phyloP scores from a whole-genome alignment of 2,797 vertebrate genomes.

The Zalophus californianus region DNA sequence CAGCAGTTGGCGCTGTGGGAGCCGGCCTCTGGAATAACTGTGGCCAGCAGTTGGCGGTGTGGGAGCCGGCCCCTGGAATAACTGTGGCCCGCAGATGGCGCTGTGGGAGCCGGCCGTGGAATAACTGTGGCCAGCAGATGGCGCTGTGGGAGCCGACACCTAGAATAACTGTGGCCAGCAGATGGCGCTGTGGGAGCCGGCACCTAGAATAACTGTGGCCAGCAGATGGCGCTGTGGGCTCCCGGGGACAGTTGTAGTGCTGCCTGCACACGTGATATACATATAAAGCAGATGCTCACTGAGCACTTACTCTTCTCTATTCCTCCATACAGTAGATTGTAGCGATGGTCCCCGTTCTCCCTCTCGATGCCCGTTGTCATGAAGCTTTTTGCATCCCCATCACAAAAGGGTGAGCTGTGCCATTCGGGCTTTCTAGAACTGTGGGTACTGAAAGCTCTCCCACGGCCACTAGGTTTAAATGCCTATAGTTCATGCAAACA shows the following conservation, averaged over 20 bases:
- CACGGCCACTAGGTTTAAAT: background rate
- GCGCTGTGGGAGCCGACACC: no score
- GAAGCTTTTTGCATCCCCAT: background rate
- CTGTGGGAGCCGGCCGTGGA: background rate
- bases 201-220: no score
- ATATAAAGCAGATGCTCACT: background rate
- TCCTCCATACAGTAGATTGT: background rate
- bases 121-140: no score
- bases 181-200: background rate
- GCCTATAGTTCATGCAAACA: background rate
- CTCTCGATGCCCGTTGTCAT: background rate
- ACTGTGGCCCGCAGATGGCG: background rate
- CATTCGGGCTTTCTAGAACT: no score
- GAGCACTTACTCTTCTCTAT: background rate
- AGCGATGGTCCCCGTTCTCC: background rate
- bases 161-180: background rate
- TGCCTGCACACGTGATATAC: no score
- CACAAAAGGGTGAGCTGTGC: background rate
- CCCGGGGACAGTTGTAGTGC: background rate
- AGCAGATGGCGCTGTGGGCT: no score
- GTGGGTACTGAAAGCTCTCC: background rate
- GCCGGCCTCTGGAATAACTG: no score
- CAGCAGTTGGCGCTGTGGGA: no score
- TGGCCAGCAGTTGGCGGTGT: no score
- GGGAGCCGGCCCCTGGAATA: no score